Conservation (phyloP, 2,113 vertebrate species). For the Cebus imitator region DNA sequence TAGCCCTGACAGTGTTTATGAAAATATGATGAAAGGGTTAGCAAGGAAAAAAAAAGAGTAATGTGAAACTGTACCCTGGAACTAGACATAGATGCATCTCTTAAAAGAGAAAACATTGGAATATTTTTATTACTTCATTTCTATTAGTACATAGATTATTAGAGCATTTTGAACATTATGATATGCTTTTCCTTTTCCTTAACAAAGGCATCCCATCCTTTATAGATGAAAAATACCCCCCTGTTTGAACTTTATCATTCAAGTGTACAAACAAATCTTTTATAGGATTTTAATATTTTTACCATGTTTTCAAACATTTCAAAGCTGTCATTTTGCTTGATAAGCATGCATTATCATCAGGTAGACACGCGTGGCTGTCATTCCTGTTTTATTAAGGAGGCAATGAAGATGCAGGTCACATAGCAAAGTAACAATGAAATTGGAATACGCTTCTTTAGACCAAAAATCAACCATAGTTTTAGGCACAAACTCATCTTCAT, state of each 20-base stretch:
- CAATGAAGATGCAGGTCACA: background rate
- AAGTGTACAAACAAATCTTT: slow-evolving; percentile 6
- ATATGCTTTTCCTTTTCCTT: background rate
- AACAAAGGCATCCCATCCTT: background rate
- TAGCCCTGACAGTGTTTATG: background rate
- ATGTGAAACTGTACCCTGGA: background rate
- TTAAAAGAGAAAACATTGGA: background rate
- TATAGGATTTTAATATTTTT: background rate
- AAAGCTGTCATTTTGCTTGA: background rate
- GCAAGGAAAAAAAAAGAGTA: background rate
- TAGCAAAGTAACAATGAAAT: background rate
- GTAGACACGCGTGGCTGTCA: background rate
- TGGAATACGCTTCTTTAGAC: background rate
- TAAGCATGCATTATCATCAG: background rate
- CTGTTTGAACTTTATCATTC: background rate
- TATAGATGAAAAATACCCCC: background rate
- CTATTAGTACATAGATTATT: background rate
- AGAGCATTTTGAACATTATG: background rate
- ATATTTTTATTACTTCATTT: background rate
- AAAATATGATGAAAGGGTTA: background rate
- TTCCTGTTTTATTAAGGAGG: background rate
- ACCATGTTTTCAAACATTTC: background rate
- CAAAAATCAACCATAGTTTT: background rate
- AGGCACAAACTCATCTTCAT: background rate
- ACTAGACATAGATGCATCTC: background rate